phyloP scores from a whole-genome alignment of 2,113 vertebrate species.

The Axis porcinus region DNA sequence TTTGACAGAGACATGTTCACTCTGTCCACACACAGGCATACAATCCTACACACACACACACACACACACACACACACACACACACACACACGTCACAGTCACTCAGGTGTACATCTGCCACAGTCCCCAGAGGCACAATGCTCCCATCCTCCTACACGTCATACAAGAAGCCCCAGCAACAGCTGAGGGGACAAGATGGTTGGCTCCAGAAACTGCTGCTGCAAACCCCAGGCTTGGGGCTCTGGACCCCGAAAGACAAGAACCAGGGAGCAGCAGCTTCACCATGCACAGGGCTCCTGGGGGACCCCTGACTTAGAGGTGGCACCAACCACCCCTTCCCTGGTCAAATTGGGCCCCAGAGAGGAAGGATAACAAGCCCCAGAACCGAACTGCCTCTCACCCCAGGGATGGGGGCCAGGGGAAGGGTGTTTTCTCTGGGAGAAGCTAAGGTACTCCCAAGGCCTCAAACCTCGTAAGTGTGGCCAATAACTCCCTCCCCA shows the following conservation, averaged over 20 bases:
- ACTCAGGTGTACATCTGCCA: too few species aligned
- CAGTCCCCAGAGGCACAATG: not conserved
- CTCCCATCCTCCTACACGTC: not conserved
- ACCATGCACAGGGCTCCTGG: not conserved
- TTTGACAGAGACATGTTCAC: not conserved
- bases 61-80: not conserved
- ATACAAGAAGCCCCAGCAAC: not conserved
- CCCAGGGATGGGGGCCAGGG: not conserved
- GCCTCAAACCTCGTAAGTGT: not conserved
- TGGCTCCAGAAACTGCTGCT: not conserved
- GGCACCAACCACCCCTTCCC: not conserved
- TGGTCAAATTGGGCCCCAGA: not conserved
- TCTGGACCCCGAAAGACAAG: not conserved
- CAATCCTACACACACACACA: not conserved
- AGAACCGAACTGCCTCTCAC: not conserved
- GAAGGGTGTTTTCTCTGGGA: not conserved
- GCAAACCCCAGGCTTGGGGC: not conserved
- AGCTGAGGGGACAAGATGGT: not conserved
- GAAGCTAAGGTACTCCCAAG: not conserved
- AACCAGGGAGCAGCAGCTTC: not conserved
- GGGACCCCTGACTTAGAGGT: not conserved
- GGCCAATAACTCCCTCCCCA: not conserved
- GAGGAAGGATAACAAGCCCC: conserved; percentile 10
- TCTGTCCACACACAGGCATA: not conserved
- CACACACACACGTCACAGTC: not conserved